Percentiles rank a stretch among this genome's conserved stretches.
Conservation (phyloP, 2,113 vertebrate species). For the Syrmaticus mikado region DNA sequence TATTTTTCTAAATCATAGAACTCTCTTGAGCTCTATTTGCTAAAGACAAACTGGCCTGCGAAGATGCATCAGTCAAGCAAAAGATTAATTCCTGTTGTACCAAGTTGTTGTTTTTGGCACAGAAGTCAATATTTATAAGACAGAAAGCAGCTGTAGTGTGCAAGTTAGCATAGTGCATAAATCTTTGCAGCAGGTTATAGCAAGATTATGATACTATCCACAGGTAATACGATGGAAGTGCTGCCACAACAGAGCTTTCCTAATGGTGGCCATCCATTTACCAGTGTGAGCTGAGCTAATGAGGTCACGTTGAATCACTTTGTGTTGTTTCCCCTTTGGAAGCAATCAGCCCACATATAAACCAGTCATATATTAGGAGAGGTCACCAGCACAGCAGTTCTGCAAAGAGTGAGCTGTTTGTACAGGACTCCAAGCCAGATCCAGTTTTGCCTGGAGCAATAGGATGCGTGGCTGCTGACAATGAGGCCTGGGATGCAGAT, state of each 20-base stretch:
- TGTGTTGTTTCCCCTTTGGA: slow-evolving; percentile 62
- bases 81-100: slow-evolving; percentile 69
- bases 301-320: slow-evolving; percentile 70
- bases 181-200: slow-evolving; percentile 60
- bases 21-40: slow-evolving; percentile 63
- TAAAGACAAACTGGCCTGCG: slow-evolving; percentile 65
- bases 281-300: slow-evolving; percentile 70
- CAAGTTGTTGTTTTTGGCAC: slow-evolving; percentile 56
- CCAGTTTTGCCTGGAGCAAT: slow-evolving; percentile 17
- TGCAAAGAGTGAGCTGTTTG: slow-evolving; percentile 53
- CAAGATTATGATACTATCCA: slow-evolving; percentile 53
- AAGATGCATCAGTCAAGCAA: slow-evolving; percentile 63
- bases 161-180: slow-evolving; percentile 63
- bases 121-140: slow-evolving; percentile 68
- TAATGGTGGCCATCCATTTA: slow-evolving; percentile 69
- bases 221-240: slow-evolving; percentile 60
- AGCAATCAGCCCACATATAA: slow-evolving; percentile 62
- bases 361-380: slow-evolving; percentile 69
- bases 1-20: slow-evolving; percentile 69
- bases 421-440: slow-evolving; percentile 46
- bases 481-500: slow-evolving; percentile 60
- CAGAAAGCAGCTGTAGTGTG: slow-evolving; percentile 46
- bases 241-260: slow-evolving; percentile 54
- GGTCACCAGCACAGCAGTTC: slow-evolving; percentile 53
- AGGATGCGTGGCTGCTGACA: slow-evolving; percentile 32